A percentile compares a stretch with the other conserved stretches of the same genome.
phyloP scores from a whole-genome alignment of 2,797 vertebrate genomes.

The Tachyglossus aculeatus region DNA sequence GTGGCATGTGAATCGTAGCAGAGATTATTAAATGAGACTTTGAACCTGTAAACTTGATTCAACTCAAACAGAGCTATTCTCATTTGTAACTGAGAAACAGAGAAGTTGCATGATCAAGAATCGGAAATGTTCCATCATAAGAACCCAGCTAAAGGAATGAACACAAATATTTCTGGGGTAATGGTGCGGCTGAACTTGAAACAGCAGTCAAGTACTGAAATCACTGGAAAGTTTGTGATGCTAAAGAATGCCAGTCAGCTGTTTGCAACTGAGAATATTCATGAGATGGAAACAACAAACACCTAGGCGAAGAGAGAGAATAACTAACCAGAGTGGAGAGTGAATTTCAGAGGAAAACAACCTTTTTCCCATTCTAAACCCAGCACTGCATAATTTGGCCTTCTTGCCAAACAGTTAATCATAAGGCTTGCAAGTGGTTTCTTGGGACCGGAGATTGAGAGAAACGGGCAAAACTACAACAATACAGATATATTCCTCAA shows the following conservation, averaged over 20 bases:
- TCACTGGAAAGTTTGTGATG: not conserved
- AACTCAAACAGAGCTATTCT: not conserved
- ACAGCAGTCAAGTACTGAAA: not conserved
- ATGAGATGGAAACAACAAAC: not conserved
- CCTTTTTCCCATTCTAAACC: no score
- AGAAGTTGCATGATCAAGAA: not conserved
- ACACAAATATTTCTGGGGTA: not conserved
- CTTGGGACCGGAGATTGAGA: no score
- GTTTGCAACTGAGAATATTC: not conserved
- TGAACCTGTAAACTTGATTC: slow-evolving; percentile 23
- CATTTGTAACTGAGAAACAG: not conserved
- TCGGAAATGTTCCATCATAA: not conserved
- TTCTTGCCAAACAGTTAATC: not conserved
- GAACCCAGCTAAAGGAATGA: not conserved
- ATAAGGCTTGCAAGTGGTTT: not conserved
- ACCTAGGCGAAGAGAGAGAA: not conserved
- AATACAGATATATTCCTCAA: not conserved
- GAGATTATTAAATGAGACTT: slow-evolving; percentile 4
- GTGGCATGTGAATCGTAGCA: not conserved
- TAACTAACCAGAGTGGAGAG: not conserved
- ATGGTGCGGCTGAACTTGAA: not conserved
- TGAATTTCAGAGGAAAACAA: not conserved
- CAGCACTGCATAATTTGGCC: no score
- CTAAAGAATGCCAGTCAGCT: not conserved
- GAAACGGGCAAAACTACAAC: not conserved